Base-by-base conservation (phyloP, 2,888 invertebrate species). In the Tholera decimalis region DNA sequence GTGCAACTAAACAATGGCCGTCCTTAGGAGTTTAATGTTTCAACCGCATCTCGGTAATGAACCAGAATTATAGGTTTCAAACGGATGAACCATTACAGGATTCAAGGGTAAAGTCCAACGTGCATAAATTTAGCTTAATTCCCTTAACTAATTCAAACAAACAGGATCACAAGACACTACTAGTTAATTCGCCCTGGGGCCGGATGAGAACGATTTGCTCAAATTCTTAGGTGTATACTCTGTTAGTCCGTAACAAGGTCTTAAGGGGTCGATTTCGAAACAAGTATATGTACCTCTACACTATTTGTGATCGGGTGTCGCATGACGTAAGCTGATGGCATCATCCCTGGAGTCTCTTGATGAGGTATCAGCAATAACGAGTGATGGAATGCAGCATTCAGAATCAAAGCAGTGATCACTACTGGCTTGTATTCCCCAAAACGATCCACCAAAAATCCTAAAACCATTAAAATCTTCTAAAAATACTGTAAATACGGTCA, bases 351-450 rank as follows among this genome's bases (percentile, higher is more conserved):
- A 37, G 97, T 97, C 93, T 98, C 98, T 92, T 97, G 97, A 84
- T 97, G 97, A 26, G 98, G 98, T 83, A 98, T 97, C 82, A 97
- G 95, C 55, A 98, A 96, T 82, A 98, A 92, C 4, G 97, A 97
- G 86, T 98, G 97, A 90, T 98, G 98, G 82, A 98, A 97, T 2
- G 97, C 95, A 6, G 98, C 98, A 83, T 98, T 98, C 71, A 98
- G 92, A 62, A 98, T 93, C 77, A 98, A 96, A 63, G 98, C 97
- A 63, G 97, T 96, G 75, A 98, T 97, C 65, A 98, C 97, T 26
- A 98, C 97, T 0, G 97, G 97, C 88, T 98, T 98, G 92, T 98
- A 98, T 88, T 97, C 97, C 57, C 98, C 98, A 85, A 98, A 97
- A 92, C 98, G 98, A 91, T 98, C 98, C 68, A 98, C 98, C 77